phyloP scores from a whole-genome alignment of 2,888 invertebrate genomes.

The Drosophila flavopinicola region DNA sequence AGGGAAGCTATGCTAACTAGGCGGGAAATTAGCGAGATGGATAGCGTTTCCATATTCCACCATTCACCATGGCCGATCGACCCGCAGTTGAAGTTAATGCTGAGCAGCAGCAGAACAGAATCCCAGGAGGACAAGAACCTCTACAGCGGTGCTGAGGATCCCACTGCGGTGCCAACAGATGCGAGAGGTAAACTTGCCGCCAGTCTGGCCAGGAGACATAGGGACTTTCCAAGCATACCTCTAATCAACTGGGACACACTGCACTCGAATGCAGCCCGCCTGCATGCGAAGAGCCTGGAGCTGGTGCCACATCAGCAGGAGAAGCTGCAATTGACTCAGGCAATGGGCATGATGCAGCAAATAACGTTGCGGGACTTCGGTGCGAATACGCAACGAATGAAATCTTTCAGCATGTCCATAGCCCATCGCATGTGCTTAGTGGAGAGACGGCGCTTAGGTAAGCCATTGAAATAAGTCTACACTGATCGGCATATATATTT shows the following conservation, averaged over 20 bases:
- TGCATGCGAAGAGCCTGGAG: background rate
- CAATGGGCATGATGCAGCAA: background rate
- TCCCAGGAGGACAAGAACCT: no score
- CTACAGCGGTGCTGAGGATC: no score
- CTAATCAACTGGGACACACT: background rate
- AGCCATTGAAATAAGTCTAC: background rate
- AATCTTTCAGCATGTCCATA: conserved; percentile 1
- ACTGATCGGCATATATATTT: no score
- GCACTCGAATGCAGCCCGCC: conserved; percentile 1
- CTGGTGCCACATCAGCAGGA: no score
- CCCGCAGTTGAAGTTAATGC: background rate
- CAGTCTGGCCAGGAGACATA: no score
- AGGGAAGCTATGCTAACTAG: background rate
- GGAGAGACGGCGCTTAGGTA: background rate
- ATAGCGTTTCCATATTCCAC: no score
- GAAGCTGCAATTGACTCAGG: background rate
- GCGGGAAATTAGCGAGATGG: no score
- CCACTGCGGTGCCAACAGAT: no score
- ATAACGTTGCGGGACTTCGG: background rate
- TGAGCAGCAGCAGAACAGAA: background rate
- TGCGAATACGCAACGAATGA: accelerated
- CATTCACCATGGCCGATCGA: no score
- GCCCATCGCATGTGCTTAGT: conserved; percentile 1
- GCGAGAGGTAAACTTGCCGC: no score
- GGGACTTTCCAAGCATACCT: background rate